Conservation (phyloP, 2,888 invertebrate species). For the Agrochola macilenta region DNA sequence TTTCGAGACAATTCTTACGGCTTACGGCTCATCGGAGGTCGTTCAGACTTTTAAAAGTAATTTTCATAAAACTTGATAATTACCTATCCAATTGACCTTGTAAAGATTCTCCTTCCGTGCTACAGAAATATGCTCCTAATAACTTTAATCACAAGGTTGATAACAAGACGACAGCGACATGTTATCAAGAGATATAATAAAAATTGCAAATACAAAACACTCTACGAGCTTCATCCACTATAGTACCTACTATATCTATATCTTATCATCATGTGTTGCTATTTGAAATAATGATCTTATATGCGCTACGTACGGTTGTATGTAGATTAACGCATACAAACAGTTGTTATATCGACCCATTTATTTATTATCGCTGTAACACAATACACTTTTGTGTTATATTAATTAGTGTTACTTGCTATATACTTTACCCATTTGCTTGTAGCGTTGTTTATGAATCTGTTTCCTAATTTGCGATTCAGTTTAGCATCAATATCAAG, state of each 20-base stretch:
- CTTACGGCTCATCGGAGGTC: conserved; percentile 66
- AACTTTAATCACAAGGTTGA: conserved; percentile 47
- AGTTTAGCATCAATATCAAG: conserved; percentile 42
- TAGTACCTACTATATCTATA: conserved; percentile 65
- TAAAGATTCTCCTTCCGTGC: conserved; percentile 57
- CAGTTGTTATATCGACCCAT: conserved; percentile 52
- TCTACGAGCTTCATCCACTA: conserved; percentile 67
- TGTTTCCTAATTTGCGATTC: conserved; percentile 37
- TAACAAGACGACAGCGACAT: conserved; percentile 43
- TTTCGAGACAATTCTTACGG: conserved; percentile 65
- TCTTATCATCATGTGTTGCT: conserved; percentile 71
- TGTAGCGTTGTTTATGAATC: conserved; percentile 30
- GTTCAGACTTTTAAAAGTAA: conserved; percentile 71
- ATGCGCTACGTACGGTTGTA: conserved; percentile 30
- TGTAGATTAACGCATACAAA: conserved; percentile 40
- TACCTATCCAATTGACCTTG: conserved; percentile 74
- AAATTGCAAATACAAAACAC: conserved; percentile 67
- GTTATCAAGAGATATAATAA: conserved; percentile 72
- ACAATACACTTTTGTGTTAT: conserved; percentile 56
- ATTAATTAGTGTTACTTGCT: conserved; percentile 49
- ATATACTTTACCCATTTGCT: conserved; percentile 9
- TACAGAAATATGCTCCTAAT: conserved; percentile 60
- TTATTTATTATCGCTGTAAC: conserved; percentile 54
- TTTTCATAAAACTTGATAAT: conserved; percentile 80
- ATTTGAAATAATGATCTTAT: conserved; percentile 68